These are phyloP conservation scores for Alexandromys fortis DNA, from an alignment of 2,113 vertebrate species.

Conservation along the genomic window DNA sequence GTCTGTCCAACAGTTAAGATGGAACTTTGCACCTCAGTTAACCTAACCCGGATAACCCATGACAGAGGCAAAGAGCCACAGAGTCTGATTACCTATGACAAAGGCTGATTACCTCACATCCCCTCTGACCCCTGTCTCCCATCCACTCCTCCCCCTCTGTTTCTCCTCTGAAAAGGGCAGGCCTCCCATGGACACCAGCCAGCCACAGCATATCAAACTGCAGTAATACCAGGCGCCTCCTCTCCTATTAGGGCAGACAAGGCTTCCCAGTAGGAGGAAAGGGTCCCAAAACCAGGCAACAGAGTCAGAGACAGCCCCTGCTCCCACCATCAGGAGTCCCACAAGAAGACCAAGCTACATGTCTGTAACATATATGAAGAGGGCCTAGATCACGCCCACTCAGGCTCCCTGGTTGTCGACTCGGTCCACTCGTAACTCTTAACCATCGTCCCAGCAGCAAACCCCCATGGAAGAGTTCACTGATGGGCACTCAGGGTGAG, in stretches of 20 bases:
- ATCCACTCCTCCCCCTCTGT: background rate
- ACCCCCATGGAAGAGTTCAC: background rate
- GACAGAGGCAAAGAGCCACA: background rate
- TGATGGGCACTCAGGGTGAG: background rate
- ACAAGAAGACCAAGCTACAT: background rate
- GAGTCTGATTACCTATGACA: background rate
- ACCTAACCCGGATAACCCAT: background rate
- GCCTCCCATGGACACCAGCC: background rate
- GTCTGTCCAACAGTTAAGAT: no score
- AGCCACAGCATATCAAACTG: background rate
- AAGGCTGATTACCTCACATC: background rate
- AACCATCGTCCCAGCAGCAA: fast-evolving
- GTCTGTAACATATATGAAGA: background rate
- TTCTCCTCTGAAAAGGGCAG: background rate
- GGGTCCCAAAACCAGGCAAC: background rate
- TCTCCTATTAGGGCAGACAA: background rate
- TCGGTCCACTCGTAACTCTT: background rate
- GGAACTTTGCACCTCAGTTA: background rate
- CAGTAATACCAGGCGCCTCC: background rate
- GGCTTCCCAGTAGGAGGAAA: background rate
- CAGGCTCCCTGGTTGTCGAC: background rate
- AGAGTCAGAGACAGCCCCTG: background rate
- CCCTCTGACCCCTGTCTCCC: no score
- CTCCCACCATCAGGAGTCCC: background rate
- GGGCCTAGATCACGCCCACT: background rate